Evolutionary conservation across 2,113 vertebrate species (phyloP), one percentile per base, ranked within the genome.

Genomic region (Muscicapa adusta): DNA sequence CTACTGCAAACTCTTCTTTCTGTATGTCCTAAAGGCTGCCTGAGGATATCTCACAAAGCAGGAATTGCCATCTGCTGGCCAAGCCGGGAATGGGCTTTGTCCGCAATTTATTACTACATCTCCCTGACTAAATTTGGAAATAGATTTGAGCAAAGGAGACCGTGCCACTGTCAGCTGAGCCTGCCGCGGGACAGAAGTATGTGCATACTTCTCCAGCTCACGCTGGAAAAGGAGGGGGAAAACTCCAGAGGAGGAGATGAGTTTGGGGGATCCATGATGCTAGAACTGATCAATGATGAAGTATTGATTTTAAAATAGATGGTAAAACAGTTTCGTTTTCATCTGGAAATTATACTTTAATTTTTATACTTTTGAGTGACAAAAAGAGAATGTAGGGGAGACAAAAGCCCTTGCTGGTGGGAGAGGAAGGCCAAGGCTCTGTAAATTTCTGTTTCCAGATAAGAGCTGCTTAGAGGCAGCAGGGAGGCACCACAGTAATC

Each of bases 31-130:
- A 5, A 50, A 87, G 58, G 14, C 8, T 4, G 4, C 53, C 40
- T 29, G 20, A 43, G 57, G 50, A 45, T 36, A 15, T 54, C 60
- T 58, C 18, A 10, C 14, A 86, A 15, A 73, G 43, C 71, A 48
- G 74, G 74, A 96, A 88, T 88, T 96, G 94, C 94, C 95, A 89
- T 93, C 97, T 97, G 93, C 94, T 50, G 94, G 93, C 66, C 80
- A 38, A 75, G 62, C 18, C 6, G 8, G 60, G 93, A 88, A 89
- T 13, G 86, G 56, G 68, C 54, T 77, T 50, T 43, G 40, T 29
- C 68, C 53, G 2, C 28, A 50, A 15, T 47, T 67, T 8, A 10
- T 70, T 58, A n/a, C 61, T 81, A 18, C 47, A 3, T 23, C 53
- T 87, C 10, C 14, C 50, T 83, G 85, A 77, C 93, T 96, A 90